A percentile compares a stretch with the other conserved stretches of the same genome.
phyloP scores from a whole-genome alignment of 2,797 vertebrate genomes.

The Emydoidea blandingii region DNA sequence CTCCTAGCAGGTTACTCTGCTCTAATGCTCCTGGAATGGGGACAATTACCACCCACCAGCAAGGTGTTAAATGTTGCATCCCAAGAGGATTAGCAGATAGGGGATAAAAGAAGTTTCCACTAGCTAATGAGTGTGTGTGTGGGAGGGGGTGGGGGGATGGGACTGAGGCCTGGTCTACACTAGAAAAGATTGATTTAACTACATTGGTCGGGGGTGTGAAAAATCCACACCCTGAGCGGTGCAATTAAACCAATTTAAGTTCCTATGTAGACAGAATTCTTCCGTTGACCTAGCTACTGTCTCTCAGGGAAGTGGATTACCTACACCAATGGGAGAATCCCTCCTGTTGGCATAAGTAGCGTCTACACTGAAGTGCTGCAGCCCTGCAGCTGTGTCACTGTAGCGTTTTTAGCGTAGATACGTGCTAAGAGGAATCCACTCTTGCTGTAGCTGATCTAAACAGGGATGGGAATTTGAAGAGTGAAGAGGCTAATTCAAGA shows the following conservation, averaged over 20 bases:
- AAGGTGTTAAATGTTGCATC: fast-evolving
- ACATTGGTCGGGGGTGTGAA: background rate
- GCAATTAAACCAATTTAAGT: background rate
- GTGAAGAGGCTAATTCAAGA: background rate
- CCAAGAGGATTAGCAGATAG: background rate
- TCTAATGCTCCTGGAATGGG: background rate
- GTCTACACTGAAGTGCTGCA: background rate
- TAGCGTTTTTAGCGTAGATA: background rate
- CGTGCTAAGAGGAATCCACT: background rate
- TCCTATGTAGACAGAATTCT: background rate
- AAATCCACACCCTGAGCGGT: background rate
- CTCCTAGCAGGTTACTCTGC: fast-evolving
- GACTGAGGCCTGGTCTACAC: background rate
- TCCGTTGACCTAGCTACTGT: background rate
- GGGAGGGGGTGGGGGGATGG: fast-evolving
- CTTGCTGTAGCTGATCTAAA: background rate
- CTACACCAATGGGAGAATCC: background rate
- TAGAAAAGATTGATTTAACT: background rate
- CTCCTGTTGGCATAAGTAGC: background rate
- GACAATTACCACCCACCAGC: background rate
- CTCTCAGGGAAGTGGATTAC: background rate
- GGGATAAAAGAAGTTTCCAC: background rate
- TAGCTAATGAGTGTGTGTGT: background rate
- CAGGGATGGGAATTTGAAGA: background rate
- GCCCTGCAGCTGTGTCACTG: background rate